Conservation (phyloP, 2,113 vertebrate species). For the Aptenodytes patagonicus region DNA sequence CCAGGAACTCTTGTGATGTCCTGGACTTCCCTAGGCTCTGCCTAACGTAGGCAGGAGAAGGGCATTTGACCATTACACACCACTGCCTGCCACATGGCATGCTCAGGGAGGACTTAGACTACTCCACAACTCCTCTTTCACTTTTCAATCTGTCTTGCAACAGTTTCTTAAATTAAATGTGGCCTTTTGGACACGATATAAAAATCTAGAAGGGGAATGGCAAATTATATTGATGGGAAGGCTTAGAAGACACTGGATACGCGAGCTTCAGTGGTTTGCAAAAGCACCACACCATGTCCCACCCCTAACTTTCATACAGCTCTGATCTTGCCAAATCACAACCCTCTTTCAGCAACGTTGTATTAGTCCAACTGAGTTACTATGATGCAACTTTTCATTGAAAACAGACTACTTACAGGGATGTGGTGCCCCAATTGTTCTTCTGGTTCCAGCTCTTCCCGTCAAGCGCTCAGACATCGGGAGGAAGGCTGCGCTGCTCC, state of each 20-base stretch:
- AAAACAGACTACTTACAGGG: background rate
- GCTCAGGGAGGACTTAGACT: background rate
- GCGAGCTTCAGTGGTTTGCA: background rate
- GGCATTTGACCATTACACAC: background rate
- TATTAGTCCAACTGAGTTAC: background rate
- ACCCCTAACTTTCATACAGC: background rate
- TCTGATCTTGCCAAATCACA: background rate
- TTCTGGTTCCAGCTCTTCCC: background rate
- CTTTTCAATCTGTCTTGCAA: background rate
- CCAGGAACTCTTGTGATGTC: background rate
- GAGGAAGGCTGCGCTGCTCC: background rate
- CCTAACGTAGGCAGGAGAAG: background rate
- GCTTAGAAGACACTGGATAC: background rate
- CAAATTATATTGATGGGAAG: background rate
- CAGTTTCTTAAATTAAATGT: background rate
- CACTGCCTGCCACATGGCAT: background rate
- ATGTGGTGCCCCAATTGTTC: rapidly evolving
- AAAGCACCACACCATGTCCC: background rate
- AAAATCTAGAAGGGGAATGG: background rate
- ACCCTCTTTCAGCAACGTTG: background rate
- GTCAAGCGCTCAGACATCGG: rapidly evolving
- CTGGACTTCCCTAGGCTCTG: background rate
- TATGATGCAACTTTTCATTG: background rate
- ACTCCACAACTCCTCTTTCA: background rate
- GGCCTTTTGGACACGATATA: rapidly evolving